phyloP scores from a whole-genome alignment of 2,888 invertebrate genomes.

The Netelia virgata region DNA sequence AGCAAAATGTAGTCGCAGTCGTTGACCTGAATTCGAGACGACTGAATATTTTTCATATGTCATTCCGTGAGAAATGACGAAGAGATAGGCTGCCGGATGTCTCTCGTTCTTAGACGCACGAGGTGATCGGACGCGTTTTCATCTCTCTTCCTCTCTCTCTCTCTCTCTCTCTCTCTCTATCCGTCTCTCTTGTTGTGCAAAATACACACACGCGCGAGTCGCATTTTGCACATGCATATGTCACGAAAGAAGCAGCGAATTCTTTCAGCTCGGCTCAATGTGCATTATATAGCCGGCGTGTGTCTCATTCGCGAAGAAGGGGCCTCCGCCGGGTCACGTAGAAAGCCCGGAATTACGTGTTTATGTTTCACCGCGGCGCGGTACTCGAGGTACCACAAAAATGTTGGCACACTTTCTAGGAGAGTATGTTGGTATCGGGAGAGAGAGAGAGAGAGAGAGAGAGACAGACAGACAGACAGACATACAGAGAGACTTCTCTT shows the following conservation, averaged over 20 bases:
- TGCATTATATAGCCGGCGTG: not conserved
- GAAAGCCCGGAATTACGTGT: constrained; percentile 69
- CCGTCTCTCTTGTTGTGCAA: constrained; percentile 1
- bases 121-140: not conserved
- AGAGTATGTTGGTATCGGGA: constrained; percentile 2
- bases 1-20: constrained; percentile 29
- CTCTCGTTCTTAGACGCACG: not conserved
- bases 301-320: constrained; percentile 10
- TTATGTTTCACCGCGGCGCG: constrained; percentile 42
- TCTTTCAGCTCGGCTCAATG: no score
- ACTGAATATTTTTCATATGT: constrained; percentile 42
- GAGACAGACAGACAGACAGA: not conserved
- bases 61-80: constrained; percentile 21
- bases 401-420: constrained; percentile 66
- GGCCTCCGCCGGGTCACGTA: constrained; percentile 54
- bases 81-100: not conserved
- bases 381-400: constrained; percentile 53
- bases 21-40: constrained; percentile 48
- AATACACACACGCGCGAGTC: not conserved
- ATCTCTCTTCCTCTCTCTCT: no score
- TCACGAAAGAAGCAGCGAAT: no score
- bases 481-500: not conserved
- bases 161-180: no score
- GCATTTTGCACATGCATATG: no score
- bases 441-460: not conserved